Base-by-base conservation (phyloP, 2,888 invertebrate genomes). In the Philaethria dido region DNA sequence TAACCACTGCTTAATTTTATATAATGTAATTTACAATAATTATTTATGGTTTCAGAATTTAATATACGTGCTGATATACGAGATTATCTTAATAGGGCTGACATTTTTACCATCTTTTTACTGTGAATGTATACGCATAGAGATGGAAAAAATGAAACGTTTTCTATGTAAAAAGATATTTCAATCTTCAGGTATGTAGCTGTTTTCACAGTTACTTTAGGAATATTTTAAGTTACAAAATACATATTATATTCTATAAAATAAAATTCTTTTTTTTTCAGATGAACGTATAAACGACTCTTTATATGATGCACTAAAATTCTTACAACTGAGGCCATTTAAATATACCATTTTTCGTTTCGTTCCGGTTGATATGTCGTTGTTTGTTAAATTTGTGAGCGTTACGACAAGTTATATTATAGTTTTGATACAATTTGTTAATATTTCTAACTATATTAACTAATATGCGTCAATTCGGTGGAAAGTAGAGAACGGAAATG, bases 341-440 rank as follows among this genome's bases (percentile, higher is more conserved):
- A 14, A 48, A 2, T 48, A 22, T 13, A 48, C 48, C 5, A 48
- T 48, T 2, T 48, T 48, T 18, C 48, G 48, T 48, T 20, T 48
- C 14, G 14, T 22, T 13, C 4, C 48, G 22, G 48, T 48, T 1
- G 48, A 48, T 13, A 22, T 48, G 48, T 48, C 48, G 48, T 22
- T 48, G 48, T 48, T 48, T 22, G 20, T 47, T 20, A 20, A 20
- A 14, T 47, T 47, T 22, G 14, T 47, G 9, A 14, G 47, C 47
- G 47, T 47, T 14, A 48, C 48, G 22, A 48, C 48, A 4, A 48
- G n/a, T 48, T 48, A 48, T 0, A 48, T n/a, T n/a, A 48, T 48
- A 4, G 48, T 48, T 22, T 25, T 48, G 25, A 48, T 48, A 22
- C 48, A 48, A 25, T 48, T 48, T 25, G n/a, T 48, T 48, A 48